Base-by-base conservation (phyloP, 1,140 invertebrate genomes). In the Neodiprion pinetum region DNA sequence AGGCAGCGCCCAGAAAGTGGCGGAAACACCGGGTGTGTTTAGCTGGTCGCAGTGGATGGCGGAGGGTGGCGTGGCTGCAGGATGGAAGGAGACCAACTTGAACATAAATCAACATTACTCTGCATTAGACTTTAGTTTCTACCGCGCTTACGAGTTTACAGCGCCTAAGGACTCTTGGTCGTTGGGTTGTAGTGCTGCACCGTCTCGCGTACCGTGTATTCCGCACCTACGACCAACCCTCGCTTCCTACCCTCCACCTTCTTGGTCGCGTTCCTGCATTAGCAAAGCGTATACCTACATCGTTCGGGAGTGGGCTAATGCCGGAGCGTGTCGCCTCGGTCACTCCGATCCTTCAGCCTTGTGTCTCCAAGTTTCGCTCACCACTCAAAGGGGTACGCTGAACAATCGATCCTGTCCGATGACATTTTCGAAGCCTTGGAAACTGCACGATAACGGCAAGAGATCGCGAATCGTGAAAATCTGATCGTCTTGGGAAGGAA, bases 91-190 rank as follows among this genome's bases (percentile, higher is more conserved):
- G 81, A 82, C 76, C 83, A 80, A 79, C 80, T 77, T 77, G 40
- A 66, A 48, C 78, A 84, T 87, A 88, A 88, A 87, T 88, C 87
- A 87, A 86, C 85, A 88, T 88, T 88, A 88, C 83, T 86, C 84
- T 86, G 85, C 83, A 87, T 88, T 88, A 87, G 83, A 83, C 82
- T 81, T 79, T 84, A 88, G 84, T 88, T 88, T 80, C 78, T 76
- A 4, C 28, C 69, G 53, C 53, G 53, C 53, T 61, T 61, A 61
- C 11, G n/a, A 17, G 11, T 61, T 17, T 14, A 12, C 53, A 61
- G n/a, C 11, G 11, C 53, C 53, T 17, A 9, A 61, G 53, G 53
- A 61, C 53, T 61, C 53, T 61, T 9, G 53, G 53, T 4, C 53
- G 53, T 61, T 61, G 53, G 5, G 53, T 53, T 14, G 53, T 9